Conservation (phyloP, 2,888 invertebrate genomes). For the Ectemnius lituratus region DNA sequence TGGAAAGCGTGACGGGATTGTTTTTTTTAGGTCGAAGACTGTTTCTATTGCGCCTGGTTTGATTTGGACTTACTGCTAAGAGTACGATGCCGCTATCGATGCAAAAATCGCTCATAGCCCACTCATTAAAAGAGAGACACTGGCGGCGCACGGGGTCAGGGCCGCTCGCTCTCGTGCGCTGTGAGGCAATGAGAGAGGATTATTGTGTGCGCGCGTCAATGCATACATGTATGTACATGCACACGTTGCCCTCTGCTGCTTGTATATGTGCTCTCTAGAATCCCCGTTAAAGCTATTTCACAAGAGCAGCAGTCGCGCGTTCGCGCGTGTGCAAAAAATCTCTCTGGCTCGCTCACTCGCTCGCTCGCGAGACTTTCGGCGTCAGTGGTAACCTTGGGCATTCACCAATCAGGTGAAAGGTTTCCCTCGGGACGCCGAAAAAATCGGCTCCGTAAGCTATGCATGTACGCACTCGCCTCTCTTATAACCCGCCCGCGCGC, state of each 20-base stretch:
- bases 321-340: conserved; percentile 53
- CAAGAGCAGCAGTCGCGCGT: conserved; percentile 46
- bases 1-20: no score
- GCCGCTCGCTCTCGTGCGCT: conserved; percentile 11
- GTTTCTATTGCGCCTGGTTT: no score
- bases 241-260: no score
- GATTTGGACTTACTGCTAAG: no score
- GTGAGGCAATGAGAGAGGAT: no score
- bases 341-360: not conserved
- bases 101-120: conserved; percentile 15
- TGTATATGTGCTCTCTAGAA: conserved; percentile 11
- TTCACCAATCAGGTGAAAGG: conserved; percentile 54
- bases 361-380: conserved; percentile 47
- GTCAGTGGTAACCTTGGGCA: conserved; percentile 52
- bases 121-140: conserved; percentile 20
- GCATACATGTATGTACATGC: no score
- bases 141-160: conserved; percentile 40
- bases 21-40: no score
- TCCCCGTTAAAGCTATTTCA: conserved; percentile 48
- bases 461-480: not conserved
- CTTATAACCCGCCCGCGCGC: no score
- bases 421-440: conserved; percentile 32
- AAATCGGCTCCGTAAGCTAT: conserved; percentile 27
- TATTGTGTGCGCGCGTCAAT: no score
- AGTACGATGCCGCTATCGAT: no score